Evolutionary conservation across 2,113 vertebrate genomes (phyloP).

Genomic region (Syngnathoides biaculeatus): DNA sequence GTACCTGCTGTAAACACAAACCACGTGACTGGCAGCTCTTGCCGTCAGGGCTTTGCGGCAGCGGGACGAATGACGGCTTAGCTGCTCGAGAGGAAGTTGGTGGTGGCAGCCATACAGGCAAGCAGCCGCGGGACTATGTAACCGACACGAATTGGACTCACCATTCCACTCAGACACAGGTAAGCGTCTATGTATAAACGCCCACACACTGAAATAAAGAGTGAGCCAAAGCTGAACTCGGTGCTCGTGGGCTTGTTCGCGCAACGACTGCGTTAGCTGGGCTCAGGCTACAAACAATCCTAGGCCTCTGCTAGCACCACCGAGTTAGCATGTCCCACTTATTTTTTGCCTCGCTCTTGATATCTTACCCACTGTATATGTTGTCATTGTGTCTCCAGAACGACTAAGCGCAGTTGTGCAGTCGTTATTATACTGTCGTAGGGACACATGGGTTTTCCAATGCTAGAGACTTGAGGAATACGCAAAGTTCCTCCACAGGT

Average conservation of each 20-base stretch:
- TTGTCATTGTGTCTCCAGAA: not conserved
- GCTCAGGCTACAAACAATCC: conserved; percentile 54
- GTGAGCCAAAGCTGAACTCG: not conserved
- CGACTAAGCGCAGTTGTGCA: not conserved
- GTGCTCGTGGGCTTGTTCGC: conserved; percentile 24
- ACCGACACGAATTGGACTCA: conserved; percentile 34
- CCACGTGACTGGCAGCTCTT: conserved; percentile 52
- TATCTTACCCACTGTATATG: not conserved
- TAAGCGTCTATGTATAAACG: not conserved
- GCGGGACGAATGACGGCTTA: conserved; percentile 58
- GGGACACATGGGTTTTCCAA: too few relatives aligned
- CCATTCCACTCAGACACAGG: conserved; percentile 20
- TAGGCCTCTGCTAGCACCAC: conserved; percentile 54
- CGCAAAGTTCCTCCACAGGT: conserved; percentile 26
- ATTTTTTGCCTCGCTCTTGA: conserved; percentile 8
- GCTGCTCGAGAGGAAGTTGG: conserved; percentile 61
- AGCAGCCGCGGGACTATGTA: conserved; percentile 60
- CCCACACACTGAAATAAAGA: not conserved
- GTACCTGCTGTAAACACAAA: conserved; percentile 59
- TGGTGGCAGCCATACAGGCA: conserved; percentile 30
- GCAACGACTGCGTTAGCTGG: conserved; percentile 18
- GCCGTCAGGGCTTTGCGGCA: conserved; percentile 56
- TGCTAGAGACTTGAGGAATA: not conserved
- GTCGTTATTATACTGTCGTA: not conserved
- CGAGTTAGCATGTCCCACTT: conserved; percentile 30